A percentile compares a stretch with the other conserved stretches of the same genome.
These are phyloP conservation scores for Chymomyza fuscimana DNA, from an alignment of 2,888 invertebrate genomes.

Conservation along the genomic window DNA sequence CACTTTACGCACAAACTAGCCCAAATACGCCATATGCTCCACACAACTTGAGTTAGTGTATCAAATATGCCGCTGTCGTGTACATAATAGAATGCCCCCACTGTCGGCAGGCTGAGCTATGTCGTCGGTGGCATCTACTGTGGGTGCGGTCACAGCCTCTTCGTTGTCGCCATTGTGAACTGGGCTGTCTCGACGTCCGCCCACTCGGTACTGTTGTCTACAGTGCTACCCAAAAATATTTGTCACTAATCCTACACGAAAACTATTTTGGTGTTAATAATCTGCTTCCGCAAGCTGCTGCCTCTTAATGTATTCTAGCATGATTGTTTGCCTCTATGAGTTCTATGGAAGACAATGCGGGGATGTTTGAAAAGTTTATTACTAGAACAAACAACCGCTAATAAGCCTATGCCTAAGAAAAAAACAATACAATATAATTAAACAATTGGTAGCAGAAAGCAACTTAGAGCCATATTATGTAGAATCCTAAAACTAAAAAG, in stretches of 20 bases:
- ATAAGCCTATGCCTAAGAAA: background rate
- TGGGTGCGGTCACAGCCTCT: constrained; percentile 21
- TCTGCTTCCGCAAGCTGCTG: constrained; percentile 46
- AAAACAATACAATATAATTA: background rate
- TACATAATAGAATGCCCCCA: background rate
- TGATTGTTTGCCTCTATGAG: background rate
- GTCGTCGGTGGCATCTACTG: background rate
- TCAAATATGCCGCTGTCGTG: constrained; percentile 7
- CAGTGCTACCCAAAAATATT: constrained; percentile 40
- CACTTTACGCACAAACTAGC: too few relatives aligned
- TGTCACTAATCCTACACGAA: constrained; percentile 59
- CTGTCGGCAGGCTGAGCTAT: background rate
- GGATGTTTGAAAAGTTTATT: background rate
- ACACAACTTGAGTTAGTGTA: background rate
- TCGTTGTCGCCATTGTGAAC: constrained; percentile 26
- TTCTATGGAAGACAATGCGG: background rate
- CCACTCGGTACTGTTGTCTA: constrained; percentile 35
- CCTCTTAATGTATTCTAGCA: background rate
- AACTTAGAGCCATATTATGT: background rate
- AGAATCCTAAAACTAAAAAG: too few relatives aligned
- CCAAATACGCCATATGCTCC: constrained; percentile 5
- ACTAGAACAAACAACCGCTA: constrained; percentile 1
- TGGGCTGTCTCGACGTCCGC: constrained; percentile 28
- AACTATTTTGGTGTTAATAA: constrained; percentile 62
- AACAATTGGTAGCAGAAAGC: constrained; percentile 3